Base-by-base conservation (phyloP, 2,113 vertebrate species). In the Genyomyrus donnyi region DNA sequence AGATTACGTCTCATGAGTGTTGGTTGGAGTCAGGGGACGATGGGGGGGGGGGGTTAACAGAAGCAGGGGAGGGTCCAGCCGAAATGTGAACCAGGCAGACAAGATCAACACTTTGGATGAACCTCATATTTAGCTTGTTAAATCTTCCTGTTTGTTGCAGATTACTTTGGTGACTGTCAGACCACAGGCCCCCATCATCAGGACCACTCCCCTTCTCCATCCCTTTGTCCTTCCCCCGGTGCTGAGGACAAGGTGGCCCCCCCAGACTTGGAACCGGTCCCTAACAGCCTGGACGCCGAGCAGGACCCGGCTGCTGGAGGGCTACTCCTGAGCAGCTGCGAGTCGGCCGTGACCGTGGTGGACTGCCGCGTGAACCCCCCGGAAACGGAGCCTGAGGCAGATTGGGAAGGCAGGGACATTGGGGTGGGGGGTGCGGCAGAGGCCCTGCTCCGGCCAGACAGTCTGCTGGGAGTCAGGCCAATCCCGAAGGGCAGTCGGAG, bases 301-400 rank as follows among this genome's bases (percentile, higher is more conserved):
- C 70, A 15, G 70, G 70, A 77, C 11, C 15, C 3, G 31, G 35
- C 74, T 42, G 35, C 13, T 7, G 35, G 62, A 27, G 62, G 5
- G 15, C 93, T 92, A 42, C 95, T 97, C 9, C 83, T 98, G 89
- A 99, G 97, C 93, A 99, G 98, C 90, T 99, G 97, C 87, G 98
- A 99, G 80, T 99, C 98, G 11, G 97, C 97, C 90, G 97, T 97
- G 94, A 97, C 97, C 0, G 92, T 97, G 27, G 97, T 97, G 89
- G 97, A 97, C 87, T 94, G 92, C 0, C 94, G 91, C 66, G 49
- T 31, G 50, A 7, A 8, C 50, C 27, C 0, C 49, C 85, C 50
- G 11, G 46, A 31, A 15, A 46, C 15, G 1, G 85, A 31, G 3
- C 49, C 52, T 93, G n/a, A 90, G 95, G 15, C 92, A 93, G 0